Conservation (phyloP, 1,140 invertebrate species). For the Oncopodura yosiiana region DNA sequence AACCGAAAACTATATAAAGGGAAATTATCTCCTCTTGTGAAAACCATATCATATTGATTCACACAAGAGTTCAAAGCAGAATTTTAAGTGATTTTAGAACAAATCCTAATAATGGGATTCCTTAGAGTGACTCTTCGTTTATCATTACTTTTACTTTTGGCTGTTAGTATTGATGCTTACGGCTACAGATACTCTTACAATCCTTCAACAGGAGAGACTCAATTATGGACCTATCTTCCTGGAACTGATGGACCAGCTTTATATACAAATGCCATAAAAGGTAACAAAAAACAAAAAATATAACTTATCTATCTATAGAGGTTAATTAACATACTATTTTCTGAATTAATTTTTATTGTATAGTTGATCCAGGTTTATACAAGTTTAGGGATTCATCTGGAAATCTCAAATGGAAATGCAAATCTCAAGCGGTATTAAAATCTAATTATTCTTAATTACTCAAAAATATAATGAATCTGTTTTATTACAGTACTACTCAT, state of each 20-base stretch:
- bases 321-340: neutral
- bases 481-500: conserved; percentile 15
- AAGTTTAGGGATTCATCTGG: conserved; percentile 6
- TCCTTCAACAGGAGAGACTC: conserved; percentile 4
- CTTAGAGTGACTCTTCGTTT: too few species aligned
- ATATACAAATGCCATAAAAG: conserved; percentile 8
- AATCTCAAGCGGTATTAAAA: conserved; percentile 12
- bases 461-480: too few species aligned
- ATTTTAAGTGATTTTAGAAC: too few species aligned
- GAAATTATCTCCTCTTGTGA: too few species aligned
- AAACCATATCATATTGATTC: too few species aligned
- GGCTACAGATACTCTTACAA: conserved; percentile 20
- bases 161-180: conserved; percentile 9
- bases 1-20: too few species aligned
- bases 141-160: too few species aligned
- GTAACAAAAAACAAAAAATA: neutral
- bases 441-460: too few species aligned
- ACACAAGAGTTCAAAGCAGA: too few species aligned
- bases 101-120: too few species aligned
- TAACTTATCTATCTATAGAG: neutral
- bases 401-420: conserved; percentile 9
- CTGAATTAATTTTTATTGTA: neutral
- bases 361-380: conserved; percentile 1
- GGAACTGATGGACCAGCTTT: conserved; percentile 13
- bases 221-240: conserved; percentile 12